These are phyloP conservation scores for Ennomos erosarius DNA, from an alignment of 2,888 invertebrate genomes.

Conservation along the genomic window DNA sequence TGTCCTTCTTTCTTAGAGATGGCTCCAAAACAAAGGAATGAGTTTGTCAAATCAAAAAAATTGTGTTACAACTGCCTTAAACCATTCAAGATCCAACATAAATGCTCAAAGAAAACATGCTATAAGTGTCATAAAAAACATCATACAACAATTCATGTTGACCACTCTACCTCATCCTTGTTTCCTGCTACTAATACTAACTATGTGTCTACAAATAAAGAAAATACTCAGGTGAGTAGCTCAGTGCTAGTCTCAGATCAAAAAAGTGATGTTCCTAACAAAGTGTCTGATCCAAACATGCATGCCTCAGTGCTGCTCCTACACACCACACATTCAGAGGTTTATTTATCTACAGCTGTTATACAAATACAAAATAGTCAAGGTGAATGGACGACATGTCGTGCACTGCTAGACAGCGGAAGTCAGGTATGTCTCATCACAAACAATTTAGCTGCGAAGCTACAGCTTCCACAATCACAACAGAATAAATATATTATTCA, in stretches of 20 bases:
- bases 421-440: slow-evolving; percentile 4
- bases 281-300: too few species aligned
- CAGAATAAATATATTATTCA: slow-evolving; percentile 3
- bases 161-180: neutral
- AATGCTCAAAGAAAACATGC: slow-evolving; percentile 1
- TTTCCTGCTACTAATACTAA: too few species aligned
- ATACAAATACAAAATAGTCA: too few species aligned
- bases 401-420: slow-evolving; percentile 1
- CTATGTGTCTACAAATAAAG: too few species aligned
- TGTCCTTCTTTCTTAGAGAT: neutral
- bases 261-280: too few species aligned
- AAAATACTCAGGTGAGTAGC: too few species aligned
- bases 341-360: too few species aligned
- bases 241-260: too few species aligned
- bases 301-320: slow-evolving; percentile 3
- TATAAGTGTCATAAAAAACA: slow-evolving; percentile 1
- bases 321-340: neutral
- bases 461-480: neutral
- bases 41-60: neutral
- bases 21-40: neutral
- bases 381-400: too few species aligned
- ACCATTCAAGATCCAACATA: slow-evolving; percentile 5
- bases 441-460: neutral
- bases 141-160: neutral
- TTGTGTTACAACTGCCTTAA: slow-evolving; percentile 9